Conservation (phyloP, 1,140 invertebrate genomes). For the Pogonus chalceus region DNA sequence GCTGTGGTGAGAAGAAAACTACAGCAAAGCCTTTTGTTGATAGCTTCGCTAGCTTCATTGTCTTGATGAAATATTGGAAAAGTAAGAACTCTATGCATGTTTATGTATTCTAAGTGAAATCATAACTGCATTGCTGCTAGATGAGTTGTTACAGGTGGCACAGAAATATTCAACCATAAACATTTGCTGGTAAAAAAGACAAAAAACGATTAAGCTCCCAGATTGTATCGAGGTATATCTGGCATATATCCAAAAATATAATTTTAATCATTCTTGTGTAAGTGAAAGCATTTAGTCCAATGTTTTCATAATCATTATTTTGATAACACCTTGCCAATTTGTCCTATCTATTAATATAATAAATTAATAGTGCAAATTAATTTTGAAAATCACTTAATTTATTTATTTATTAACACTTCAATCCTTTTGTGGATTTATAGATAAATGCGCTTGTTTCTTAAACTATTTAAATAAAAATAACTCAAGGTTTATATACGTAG, state of each 20-base stretch:
- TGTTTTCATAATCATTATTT: neutral
- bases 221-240: neutral
- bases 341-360: too few relatives aligned
- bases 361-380: too few relatives aligned
- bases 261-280: conserved; percentile 5
- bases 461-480: too few relatives aligned
- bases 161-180: conserved; percentile 7
- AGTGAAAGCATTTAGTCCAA: neutral
- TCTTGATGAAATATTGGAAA: conserved; percentile 15
- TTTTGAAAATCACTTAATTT: too few relatives aligned
- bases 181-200: conserved; percentile 8
- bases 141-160: neutral
- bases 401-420: too few relatives aligned
- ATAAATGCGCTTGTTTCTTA: too few relatives aligned
- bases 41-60: conserved; percentile 8
- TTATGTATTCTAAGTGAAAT: neutral
- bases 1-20: conserved; percentile 11
- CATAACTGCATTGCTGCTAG: neutral
- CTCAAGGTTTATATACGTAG: too few relatives aligned
- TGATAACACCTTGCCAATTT: neutral
- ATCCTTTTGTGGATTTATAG: too few relatives aligned
- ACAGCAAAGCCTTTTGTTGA: conserved; percentile 11
- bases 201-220: neutral
- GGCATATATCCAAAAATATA: conserved; percentile 14
- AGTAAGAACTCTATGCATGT: conserved; percentile 19